Conservation (phyloP, 1,140 invertebrate species). For the Meloidogyne floridensis region DNA sequence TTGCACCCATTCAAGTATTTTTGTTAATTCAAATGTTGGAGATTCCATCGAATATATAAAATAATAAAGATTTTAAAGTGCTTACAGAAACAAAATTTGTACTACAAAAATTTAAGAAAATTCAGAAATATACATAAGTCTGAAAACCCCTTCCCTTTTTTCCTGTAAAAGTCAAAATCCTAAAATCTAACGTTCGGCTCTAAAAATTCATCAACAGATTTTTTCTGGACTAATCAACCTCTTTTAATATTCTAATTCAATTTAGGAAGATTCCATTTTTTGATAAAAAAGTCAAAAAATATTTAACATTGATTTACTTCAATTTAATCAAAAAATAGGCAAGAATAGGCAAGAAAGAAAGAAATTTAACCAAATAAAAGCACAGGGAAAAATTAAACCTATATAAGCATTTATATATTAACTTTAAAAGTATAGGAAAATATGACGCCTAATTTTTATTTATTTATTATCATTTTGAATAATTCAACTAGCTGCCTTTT, state of each 20-base stretch:
- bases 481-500: conserved; percentile 28
- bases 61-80: too few relatives aligned
- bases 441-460: background rate
- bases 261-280: background rate
- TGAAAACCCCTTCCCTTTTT: too few relatives aligned
- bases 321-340: too few relatives aligned
- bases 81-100: too few relatives aligned
- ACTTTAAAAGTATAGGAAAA: background rate
- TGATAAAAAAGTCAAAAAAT: background rate
- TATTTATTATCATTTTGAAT: background rate
- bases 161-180: too few relatives aligned
- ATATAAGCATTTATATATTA: background rate
- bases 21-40: conserved; percentile 46
- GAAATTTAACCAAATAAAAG: background rate
- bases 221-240: too few relatives aligned
- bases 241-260: background rate
- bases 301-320: background rate
- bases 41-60: background rate
- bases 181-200: too few relatives aligned
- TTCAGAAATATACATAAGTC: too few relatives aligned
- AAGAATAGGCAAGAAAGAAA: too few relatives aligned
- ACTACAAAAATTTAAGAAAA: background rate
- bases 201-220: too few relatives aligned
- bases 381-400: background rate
- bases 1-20: conserved; percentile 41